phyloP scores from a whole-genome alignment of 1,140 invertebrate genomes.

The Vollenhovia emeryi region DNA sequence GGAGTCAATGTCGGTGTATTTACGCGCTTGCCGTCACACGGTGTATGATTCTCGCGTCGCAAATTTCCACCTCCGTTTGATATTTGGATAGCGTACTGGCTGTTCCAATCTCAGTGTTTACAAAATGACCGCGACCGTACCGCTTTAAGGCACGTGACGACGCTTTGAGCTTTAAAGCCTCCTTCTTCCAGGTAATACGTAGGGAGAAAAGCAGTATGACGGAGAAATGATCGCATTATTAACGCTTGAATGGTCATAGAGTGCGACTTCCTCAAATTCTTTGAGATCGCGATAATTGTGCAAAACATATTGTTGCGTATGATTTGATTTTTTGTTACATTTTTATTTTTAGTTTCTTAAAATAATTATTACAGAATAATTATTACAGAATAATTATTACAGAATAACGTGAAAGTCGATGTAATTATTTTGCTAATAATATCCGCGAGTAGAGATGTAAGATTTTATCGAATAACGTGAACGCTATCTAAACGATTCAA shows the following conservation, averaged over 20 bases:
- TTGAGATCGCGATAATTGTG: not conserved
- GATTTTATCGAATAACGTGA: not conserved
- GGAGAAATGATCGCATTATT: not conserved
- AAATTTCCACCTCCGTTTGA: not conserved
- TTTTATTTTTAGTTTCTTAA: not conserved
- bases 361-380: not conserved
- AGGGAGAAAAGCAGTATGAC: not conserved
- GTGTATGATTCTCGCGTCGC: slow-evolving; percentile 12
- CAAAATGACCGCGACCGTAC: not conserved
- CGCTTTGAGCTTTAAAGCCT: not conserved
- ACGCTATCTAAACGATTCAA: not conserved
- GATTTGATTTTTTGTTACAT: not conserved
- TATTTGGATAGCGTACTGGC: not conserved
- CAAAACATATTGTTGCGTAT: not conserved
- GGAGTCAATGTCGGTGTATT: slow-evolving; percentile 31
- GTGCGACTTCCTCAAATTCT: not conserved
- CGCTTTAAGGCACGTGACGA: not conserved
- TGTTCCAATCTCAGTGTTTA: slow-evolving; percentile 24
- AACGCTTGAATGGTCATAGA: not conserved
- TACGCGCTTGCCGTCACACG: slow-evolving; percentile 7
- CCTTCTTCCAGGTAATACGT: not conserved
- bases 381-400: not conserved
- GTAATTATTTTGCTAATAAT: not conserved
- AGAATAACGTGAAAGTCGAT: not conserved
- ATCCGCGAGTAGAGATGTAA: not conserved